Percentiles rank a stretch among this genome's conserved stretches.
phyloP scores from a whole-genome alignment of 1,140 invertebrate genomes.

The Bombyx mori region ASM3026992v2 NC_085112.1:6921001-6921500 shows the following conservation, averaged over 20 bases:
- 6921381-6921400: conserved; percentile 71
- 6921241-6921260: conserved; percentile 44
- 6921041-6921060: too few relatives aligned
- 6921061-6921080: too few relatives aligned
- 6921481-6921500: too few relatives aligned
- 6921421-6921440: conserved; percentile 85
- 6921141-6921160: background rate
- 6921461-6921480: too few relatives aligned
- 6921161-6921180: background rate
- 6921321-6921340: conserved; percentile 19
- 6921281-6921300: conserved; percentile 6
- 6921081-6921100: too few relatives aligned
- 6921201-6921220: conserved; percentile 32
- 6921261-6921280: conserved; percentile 19
- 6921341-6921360: conserved; percentile 17
- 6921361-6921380: conserved; percentile 28
- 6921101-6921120: too few relatives aligned
- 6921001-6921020: too few relatives aligned
- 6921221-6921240: conserved; percentile 53
- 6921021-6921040: too few relatives aligned
- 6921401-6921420: conserved; percentile 86
- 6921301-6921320: conserved; percentile 5
- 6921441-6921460: conserved; percentile 12
- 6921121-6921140: too few relatives aligned
- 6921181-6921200: background rate